phyloP scores from a whole-genome alignment of 2,888 invertebrate genomes.

The Chrysodeixis includens region DNA sequence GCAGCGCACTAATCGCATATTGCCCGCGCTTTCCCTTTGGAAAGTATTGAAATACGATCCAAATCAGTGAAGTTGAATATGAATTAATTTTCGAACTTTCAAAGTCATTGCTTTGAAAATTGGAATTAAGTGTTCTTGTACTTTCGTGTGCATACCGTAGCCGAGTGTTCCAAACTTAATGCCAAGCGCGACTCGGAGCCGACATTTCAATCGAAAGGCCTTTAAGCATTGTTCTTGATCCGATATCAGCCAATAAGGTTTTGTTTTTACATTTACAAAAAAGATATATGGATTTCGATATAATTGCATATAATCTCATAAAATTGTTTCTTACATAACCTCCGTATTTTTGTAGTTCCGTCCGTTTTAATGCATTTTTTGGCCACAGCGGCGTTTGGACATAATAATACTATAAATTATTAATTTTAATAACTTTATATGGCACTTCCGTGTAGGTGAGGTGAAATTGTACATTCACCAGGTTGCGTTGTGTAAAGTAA shows the following conservation, averaged over 20 bases:
- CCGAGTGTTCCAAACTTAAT: slow-evolving; percentile 32
- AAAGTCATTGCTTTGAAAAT: slow-evolving; percentile 56
- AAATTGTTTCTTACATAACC: slow-evolving; percentile 48
- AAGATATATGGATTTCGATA: not conserved
- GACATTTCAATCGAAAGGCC: slow-evolving; percentile 33
- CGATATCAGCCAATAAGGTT: slow-evolving; percentile 29
- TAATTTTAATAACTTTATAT: slow-evolving; percentile 37
- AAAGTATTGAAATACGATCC: slow-evolving; percentile 76
- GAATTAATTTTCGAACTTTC: slow-evolving; percentile 58
- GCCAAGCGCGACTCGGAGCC: slow-evolving; percentile 34
- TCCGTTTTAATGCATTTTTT: slow-evolving; percentile 44
- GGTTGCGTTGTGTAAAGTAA: slow-evolving; percentile 54
- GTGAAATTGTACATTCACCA: slow-evolving; percentile 67
- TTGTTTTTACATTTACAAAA: not conserved
- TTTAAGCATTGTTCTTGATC: slow-evolving; percentile 34
- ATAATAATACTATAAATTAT: slow-evolving; percentile 47
- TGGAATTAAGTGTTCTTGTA: slow-evolving; percentile 34
- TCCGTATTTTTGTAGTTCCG: slow-evolving; percentile 21
- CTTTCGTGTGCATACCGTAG: slow-evolving; percentile 35
- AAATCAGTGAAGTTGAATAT: slow-evolving; percentile 64
- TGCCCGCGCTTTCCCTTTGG: slow-evolving; percentile 83
- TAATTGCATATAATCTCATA: slow-evolving; percentile 13
- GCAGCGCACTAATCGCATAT: slow-evolving; percentile 79
- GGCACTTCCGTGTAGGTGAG: slow-evolving; percentile 48
- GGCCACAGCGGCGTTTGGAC: slow-evolving; percentile 39